Evolutionary conservation across 1,140 invertebrate species (phyloP).

Genomic region (Ostrea edulis): DNA sequence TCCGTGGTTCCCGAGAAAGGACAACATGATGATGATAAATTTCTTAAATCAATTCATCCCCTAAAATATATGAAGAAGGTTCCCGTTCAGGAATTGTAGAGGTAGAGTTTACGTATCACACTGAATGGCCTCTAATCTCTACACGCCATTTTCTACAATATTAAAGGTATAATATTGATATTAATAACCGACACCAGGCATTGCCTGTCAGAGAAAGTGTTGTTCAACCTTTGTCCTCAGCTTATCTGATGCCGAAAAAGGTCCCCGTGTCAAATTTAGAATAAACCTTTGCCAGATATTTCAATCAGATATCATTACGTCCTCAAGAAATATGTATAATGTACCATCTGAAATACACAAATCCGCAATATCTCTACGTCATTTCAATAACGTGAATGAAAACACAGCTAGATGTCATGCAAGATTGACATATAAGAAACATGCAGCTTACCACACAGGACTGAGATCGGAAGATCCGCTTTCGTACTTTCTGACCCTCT

Average conservation of each 20-base stretch:
- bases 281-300: background rate
- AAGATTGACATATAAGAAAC: too few relatives aligned
- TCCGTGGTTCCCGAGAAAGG: too few relatives aligned
- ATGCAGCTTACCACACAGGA: background rate
- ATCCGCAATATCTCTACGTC: background rate
- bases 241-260: slow-evolving; percentile 5
- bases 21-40: too few relatives aligned
- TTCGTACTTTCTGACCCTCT: slow-evolving; percentile 8
- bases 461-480: slow-evolving; percentile 1
- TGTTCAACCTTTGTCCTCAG: background rate
- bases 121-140: background rate
- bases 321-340: background rate
- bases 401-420: background rate
- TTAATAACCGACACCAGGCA: background rate
- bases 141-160: slow-evolving; percentile 1
- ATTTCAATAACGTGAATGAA: background rate
- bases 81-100: too few relatives aligned
- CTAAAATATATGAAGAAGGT: too few relatives aligned
- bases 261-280: background rate
- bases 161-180: slow-evolving; percentile 26
- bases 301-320: background rate
- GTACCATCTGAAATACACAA: background rate
- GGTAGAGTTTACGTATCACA: background rate
- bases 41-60: too few relatives aligned
- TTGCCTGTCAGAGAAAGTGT: slow-evolving; percentile 1